phyloP scores from a whole-genome alignment of 2,797 vertebrate species.

The Syncerus caffer region DNA sequence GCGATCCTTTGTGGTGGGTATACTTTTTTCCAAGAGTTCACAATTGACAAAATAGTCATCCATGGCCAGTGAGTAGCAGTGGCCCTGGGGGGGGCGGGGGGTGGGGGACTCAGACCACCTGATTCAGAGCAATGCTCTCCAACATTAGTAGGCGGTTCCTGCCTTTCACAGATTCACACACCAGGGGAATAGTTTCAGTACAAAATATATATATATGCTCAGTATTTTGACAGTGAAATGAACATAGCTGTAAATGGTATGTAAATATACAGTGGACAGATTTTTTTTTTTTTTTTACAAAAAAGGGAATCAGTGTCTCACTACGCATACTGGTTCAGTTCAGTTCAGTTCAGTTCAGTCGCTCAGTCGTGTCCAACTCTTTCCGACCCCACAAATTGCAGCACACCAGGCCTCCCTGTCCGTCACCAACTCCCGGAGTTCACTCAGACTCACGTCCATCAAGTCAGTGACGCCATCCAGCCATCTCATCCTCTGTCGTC shows the following conservation, averaged over 20 bases:
- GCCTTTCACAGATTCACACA: background rate
- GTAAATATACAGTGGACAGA: background rate
- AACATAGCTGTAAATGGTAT: background rate
- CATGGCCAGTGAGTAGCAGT: background rate
- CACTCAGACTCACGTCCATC: no score
- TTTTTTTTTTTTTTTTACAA: background rate
- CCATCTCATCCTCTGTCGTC: no score
- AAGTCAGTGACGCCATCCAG: no score
- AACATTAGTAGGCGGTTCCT: background rate
- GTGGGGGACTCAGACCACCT: background rate
- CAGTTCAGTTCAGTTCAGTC: no score
- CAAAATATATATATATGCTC: background rate
- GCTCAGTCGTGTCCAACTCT: no score
- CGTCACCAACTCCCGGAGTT: no score
- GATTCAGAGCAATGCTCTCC: background rate
- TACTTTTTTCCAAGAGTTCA: background rate
- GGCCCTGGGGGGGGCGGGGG: rapidly evolving
- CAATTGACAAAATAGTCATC: background rate
- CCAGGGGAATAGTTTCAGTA: background rate
- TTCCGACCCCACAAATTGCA: no score
- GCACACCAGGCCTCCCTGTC: no score
- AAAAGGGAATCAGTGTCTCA: background rate
- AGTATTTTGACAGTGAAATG: background rate
- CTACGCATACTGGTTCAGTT: background rate
- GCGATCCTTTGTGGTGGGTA: background rate